Percentiles rank a stretch among this genome's conserved stretches.
Conservation (phyloP, 2,888 invertebrate genomes). For the Ametastegia equiseti region DNA sequence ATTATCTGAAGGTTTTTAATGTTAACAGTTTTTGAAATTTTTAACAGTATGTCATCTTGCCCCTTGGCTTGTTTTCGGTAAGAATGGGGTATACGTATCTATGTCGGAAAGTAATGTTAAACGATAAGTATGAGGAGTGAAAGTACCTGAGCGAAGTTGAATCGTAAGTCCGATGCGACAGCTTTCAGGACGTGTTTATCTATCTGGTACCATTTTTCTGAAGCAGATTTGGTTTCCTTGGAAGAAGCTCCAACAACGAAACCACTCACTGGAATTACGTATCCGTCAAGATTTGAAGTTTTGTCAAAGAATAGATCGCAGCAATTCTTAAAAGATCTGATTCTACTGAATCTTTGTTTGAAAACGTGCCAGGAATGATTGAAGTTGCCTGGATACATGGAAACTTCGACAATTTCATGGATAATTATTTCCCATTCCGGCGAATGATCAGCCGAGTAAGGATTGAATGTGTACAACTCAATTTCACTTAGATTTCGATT, state of each 20-base stretch:
- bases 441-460: neutral
- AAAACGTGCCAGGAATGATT: constrained; percentile 13
- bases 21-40: too few relatives aligned
- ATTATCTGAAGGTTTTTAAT: too few relatives aligned
- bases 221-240: neutral
- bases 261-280: neutral
- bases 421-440: neutral
- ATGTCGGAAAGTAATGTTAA: too few relatives aligned
- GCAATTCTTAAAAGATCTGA: neutral
- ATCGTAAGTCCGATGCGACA: neutral
- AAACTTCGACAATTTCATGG: constrained; percentile 5
- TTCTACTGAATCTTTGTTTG: neutral
- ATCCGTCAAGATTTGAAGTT: constrained; percentile 25
- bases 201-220: neutral
- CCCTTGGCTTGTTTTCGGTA: too few relatives aligned
- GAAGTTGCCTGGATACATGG: neutral
- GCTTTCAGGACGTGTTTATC: neutral
- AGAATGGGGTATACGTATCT: too few relatives aligned
- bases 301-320: constrained; percentile 1
- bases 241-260: neutral
- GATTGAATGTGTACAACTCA: constrained; percentile 2
- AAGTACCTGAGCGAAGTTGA: neutral
- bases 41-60: too few relatives aligned
- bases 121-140: neutral
- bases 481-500: neutral